phyloP scores from a whole-genome alignment of 2,113 vertebrate species.

The Anguilla japonica region DNA sequence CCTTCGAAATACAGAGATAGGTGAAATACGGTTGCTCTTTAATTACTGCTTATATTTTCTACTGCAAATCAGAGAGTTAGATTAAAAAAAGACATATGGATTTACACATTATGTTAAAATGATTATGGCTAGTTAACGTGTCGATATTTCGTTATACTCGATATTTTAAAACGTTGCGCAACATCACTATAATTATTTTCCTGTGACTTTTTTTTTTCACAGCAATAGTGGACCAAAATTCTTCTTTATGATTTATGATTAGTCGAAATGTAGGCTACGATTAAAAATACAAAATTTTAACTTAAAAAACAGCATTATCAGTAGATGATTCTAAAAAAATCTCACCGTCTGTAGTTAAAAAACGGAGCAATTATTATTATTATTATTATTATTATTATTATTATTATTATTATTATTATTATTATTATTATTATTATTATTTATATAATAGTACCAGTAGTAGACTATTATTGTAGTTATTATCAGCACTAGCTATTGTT shows the following conservation, averaged over 20 bases:
- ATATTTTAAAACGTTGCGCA: too few species aligned
- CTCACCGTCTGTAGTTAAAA: too few species aligned
- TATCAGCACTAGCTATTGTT: too few species aligned
- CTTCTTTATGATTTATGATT: too few species aligned
- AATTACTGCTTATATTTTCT: neutral
- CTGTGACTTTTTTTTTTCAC: too few species aligned
- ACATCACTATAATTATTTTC: too few species aligned
- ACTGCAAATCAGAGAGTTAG: neutral
- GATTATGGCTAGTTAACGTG: too few species aligned
- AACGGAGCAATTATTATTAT: neutral
- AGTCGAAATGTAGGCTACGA: neutral
- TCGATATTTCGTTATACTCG: too few species aligned
- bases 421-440: neutral
- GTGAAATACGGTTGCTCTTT: neutral
- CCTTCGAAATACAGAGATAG: neutral
- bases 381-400: neutral
- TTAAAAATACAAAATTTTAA: neutral
- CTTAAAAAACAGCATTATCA: neutral
- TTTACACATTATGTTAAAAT: neutral
- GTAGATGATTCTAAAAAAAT: too few species aligned
- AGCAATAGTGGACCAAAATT: too few species aligned
- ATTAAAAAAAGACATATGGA: neutral
- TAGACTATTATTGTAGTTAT: too few species aligned
- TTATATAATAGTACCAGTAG: too few species aligned
- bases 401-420: neutral